Base-by-base conservation (phyloP, 2,797 vertebrate genomes). In the Telmatherina bonti region DNA sequence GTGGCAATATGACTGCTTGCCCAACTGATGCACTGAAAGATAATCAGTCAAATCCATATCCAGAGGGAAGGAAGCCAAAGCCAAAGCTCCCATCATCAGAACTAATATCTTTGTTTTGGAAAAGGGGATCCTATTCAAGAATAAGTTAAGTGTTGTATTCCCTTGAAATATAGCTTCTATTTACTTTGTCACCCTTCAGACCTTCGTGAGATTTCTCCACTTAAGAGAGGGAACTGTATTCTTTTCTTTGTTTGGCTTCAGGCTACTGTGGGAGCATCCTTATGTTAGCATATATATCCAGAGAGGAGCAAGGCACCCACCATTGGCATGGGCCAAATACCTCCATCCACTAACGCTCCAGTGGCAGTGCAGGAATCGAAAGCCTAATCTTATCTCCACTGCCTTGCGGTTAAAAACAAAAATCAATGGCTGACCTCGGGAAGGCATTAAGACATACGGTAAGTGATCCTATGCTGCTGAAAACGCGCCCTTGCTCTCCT, bases 381-480 rank as follows among this genome's bases (percentile, higher is more conserved):
- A 88, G 84, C 88, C 88, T 94, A 94, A 95, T 94, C 93, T 89
- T 91, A 94, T 94, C 94, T 93, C 88, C 68, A 81, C 76, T 82
- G 89, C 90, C 86, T 85, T 92, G 93, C 33, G 91, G 93, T 93
- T 88, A 82, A 11, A 43, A 80, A 88, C 64, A 85, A 88, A 93
- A 90, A 95, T 95, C 93, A 12, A 95, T 95, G 88, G 62, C 89
- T 88, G 92, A 93, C 92, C 90, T 93, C 90, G 74, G 90, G 88
- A 91, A 93, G 88, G 88, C 94, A 94, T 95, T 94, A 94, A 84
- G 91, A 83, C 83, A 47, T 92, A 92, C 93, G 86, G 93, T 93
- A 95, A 94, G 93, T 93, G 87, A 89, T 92, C 86, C 84, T 78
- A 83, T 71, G 82, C 87, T 69, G 72, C 85, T 85, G 86, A 87